A percentile compares a stretch with the other conserved stretches of the same genome.
Conservation (phyloP, 2,888 invertebrate genomes). For the Mythimna lalbum region DNA sequence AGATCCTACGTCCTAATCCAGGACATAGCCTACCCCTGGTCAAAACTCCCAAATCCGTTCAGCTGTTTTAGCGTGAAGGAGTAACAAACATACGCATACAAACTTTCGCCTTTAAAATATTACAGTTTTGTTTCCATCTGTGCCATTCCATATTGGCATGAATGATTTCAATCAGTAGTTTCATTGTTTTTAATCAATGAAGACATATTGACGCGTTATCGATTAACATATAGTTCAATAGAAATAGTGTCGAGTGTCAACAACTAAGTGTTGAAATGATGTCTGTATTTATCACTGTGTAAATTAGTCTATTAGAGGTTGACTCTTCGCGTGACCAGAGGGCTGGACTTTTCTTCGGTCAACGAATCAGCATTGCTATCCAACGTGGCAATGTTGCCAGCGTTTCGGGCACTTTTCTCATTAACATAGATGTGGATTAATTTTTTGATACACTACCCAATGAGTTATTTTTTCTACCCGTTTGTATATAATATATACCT, state of each 20-base stretch:
- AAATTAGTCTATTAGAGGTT: neutral
- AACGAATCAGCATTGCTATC: no score
- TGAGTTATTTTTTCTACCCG: no score
- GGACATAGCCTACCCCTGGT: neutral
- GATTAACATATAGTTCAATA: conserved; percentile 32
- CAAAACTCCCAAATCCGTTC: neutral
- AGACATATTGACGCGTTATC: conserved; percentile 30
- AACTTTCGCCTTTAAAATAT: neutral
- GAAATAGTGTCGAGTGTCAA: conserved; percentile 19
- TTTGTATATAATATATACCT: no score
- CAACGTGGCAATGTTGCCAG: no score
- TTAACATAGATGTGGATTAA: no score
- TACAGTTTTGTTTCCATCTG: conserved; percentile 14
- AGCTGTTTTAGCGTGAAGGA: neutral
- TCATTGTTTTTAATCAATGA: conserved; percentile 56
- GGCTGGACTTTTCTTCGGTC: no score
- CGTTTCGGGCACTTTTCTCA: no score
- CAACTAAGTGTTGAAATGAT: conserved; percentile 9
- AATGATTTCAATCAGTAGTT: conserved; percentile 46
- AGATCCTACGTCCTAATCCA: neutral
- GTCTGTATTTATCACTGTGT: conserved; percentile 13
- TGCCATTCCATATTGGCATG: conserved; percentile 28
- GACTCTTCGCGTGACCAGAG: neutral
- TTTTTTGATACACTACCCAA: no score
- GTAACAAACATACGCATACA: neutral